Base-by-base conservation (phyloP, 2,113 vertebrate species). In the Tricholaema leucomelas region DNA sequence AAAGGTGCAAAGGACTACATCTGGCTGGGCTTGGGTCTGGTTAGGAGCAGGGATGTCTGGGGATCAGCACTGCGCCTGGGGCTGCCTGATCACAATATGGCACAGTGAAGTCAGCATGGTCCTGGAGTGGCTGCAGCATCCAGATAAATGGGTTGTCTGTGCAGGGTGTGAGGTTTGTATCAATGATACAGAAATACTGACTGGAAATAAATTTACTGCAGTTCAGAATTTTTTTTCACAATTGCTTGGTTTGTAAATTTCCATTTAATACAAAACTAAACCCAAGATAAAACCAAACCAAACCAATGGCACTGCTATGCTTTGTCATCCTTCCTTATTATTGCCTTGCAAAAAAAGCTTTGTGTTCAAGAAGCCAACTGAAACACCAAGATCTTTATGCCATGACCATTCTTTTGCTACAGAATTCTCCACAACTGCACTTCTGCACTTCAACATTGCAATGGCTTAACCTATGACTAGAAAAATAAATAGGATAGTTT, bases 1-100 rank as follows among this genome's bases (percentile, higher is more conserved):
- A 63, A 28, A 30, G 24, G 27, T 16, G 16, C 18, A 46, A 31
- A 25, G 10, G 19, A 19, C 31, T 1, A 0, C 1, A 2, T 7
- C 42, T 54, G 33, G 19, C 35, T 50, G 21, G 55, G 20, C 16
- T 54, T 27, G 36, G 70, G 23, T 25, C 36, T 40, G 25, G 5
- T 16, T 5, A 5, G 30, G 36, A 5, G 2, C 0, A 5, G 24
- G 60, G 16, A 23, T 67, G 60, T 15, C 28, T 38, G 65, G 27
- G 35, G 24, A 27, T 10, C 6, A 5, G 52, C 36, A 3, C 10
- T 0, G 0, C 9, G 23, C 48, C 31, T 8, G 23, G 60, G 13
- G 6, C 23, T 28, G 30, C 48, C 15, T 4, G 5, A 24, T 27
- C 3, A 48, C 23, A 11, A 0, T 6, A 10, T 1, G 11, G 33